These are phyloP conservation scores for Boulengeromyrus knoepffleri DNA, from an alignment of 2,113 vertebrate genomes.

Conservation along the genomic window DNA sequence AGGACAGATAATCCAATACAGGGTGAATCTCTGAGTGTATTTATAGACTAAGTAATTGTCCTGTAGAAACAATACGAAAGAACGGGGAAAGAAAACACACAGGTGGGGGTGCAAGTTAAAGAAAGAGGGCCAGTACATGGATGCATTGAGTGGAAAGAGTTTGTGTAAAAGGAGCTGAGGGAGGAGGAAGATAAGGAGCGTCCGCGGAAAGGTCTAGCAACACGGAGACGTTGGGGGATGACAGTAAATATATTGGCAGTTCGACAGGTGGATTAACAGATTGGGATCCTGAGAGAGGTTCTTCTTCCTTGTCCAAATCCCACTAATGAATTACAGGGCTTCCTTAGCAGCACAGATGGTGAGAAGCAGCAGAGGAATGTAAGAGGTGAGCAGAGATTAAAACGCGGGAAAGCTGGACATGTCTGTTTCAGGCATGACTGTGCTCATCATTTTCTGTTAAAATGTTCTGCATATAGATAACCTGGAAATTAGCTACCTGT, in stretches of 20 bases:
- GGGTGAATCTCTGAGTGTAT: conserved; percentile 38
- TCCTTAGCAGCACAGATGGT: background rate
- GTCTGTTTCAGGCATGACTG: background rate
- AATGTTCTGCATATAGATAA: background rate
- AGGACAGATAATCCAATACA: conserved; percentile 56
- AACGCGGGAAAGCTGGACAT: background rate
- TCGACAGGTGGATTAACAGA: background rate
- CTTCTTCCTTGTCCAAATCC: background rate
- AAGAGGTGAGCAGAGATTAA: background rate
- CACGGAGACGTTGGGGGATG: background rate
- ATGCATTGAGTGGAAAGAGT: background rate
- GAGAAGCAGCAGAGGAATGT: background rate
- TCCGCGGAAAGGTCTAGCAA: background rate
- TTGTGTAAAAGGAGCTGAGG: background rate
- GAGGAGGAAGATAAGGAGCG: background rate
- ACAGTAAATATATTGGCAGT: background rate
- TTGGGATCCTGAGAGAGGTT: background rate
- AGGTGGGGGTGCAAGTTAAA: background rate
- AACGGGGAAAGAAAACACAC: background rate
- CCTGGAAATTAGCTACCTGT: background rate
- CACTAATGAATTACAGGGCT: background rate
- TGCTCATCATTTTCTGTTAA: background rate
- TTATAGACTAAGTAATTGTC: conserved; percentile 43
- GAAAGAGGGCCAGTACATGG: background rate
- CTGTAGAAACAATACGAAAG: background rate